Base-by-base conservation (phyloP, 2,113 vertebrate genomes). In the Eulemur macaco region DNA sequence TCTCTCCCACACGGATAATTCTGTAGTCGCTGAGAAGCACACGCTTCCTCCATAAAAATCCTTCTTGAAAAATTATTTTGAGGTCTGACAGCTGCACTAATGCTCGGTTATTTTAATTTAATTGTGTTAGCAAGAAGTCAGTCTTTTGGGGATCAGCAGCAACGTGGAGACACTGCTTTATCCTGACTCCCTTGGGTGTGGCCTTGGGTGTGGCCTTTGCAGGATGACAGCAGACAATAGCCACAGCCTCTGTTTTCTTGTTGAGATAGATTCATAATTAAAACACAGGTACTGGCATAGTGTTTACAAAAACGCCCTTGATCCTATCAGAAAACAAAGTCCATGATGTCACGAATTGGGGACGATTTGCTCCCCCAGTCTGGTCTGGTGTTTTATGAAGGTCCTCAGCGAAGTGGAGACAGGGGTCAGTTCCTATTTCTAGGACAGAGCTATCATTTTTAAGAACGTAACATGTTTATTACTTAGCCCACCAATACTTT, bases 111-210 rank as follows among this genome's bases (percentile, higher is more conserved):
- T 34, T 86, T 87, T 77, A 47, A 42, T 25, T 34, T 85, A 52
- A 42, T 23, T 25, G 11, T 29, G 42, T 3, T 68, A 17, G 25
- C 0, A 63, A 15, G 13, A 39, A 47, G 52, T 6, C 37, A 4
- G 3, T 47, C 1, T 18, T 8, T 21, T 47, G 34, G 34, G 66
- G 71, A 11, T 0, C 0, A 0, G 37, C 45, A 23, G 39, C 1
- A 39, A 0, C 2, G 14, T 7, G 47, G 56, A 45, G 29, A 3
- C 13, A 8, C 23, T 1, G 8, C 2, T 20, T 31, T 56, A 21
- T n/a, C n/a, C 5, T 58, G 34, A 18, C 1, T 45, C 66, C 31
- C 58, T 11, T 34, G 15, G 27, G 15, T 5, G 21, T 20, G 47
- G 29, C 27, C 31, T 58, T 21, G 3, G 3, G 6, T 34, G 15